Conservation (phyloP, 2,888 invertebrate genomes). For the Drosophila emarginata region DNA sequence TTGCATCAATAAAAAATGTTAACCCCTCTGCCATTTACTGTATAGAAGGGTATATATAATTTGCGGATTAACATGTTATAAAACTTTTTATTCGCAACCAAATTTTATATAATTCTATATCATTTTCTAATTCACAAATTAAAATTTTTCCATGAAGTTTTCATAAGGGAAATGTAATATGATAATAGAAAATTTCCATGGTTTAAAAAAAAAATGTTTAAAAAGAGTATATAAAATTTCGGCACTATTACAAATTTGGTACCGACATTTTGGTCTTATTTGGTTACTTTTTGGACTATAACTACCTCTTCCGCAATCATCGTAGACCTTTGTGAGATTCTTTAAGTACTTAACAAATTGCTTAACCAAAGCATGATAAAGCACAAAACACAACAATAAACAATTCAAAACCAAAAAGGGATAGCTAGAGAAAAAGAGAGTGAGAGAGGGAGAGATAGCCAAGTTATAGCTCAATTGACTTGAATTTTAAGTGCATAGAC, state of each 20-base stretch:
- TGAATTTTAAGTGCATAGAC: background rate
- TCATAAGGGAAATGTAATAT: too few species aligned
- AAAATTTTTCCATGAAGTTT: too few species aligned
- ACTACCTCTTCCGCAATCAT: conserved; percentile 1
- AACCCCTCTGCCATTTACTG: too few species aligned
- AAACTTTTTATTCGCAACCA: too few species aligned
- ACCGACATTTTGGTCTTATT: background rate
- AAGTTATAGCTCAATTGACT: background rate
- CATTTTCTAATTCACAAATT: too few species aligned
- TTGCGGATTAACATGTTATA: too few species aligned
- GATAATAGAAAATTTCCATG: too few species aligned
- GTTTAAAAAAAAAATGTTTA: too few species aligned
- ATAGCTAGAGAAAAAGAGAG: background rate
- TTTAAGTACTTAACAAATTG: conserved; percentile 4
- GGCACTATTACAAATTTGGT: background rate
- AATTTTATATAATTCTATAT: too few species aligned
- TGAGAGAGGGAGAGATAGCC: background rate
- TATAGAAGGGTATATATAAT: background rate
- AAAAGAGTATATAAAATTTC: background rate
- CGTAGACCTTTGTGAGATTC: conserved; percentile 1
- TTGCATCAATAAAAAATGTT: background rate
- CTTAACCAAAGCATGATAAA: background rate
- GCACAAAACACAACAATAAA: background rate
- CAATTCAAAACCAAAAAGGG: too few species aligned
- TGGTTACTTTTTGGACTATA: background rate